Evolutionary conservation across 1,140 invertebrate species (phyloP), one percentile per base, ranked within the genome.

Genomic region (Drosophila eugracilis): DNA sequence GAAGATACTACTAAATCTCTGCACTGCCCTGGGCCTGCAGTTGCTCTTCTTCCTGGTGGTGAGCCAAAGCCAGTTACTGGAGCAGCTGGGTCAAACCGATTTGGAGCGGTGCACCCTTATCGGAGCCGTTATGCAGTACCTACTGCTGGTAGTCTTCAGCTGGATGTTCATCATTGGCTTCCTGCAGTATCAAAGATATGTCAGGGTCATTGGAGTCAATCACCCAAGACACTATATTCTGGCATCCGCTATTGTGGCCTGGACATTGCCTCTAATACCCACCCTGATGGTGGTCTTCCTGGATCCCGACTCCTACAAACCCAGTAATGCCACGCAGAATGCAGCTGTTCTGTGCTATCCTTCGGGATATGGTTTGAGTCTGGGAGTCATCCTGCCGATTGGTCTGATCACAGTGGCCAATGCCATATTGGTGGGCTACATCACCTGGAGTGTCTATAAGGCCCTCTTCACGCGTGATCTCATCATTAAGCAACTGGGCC

Each of bases 151-250:
- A 2, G 93, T 94, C 67, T 95, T 95, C 74, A 93, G 93, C 76
- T 95, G 94, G 94, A 95, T 95, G 94, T 74, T 95, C 7, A 93
- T 95, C n/a, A 94, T 94, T 4, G 94, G 94, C 3, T 80, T 93
- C 44, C 86, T 95, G 47, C 94, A 95, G 88, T 95, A 94, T 80
- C 92, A 94, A 54, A 91, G 94, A 54, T 95, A 94, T 72, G 94
- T 95, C 0, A 89, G 92, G 41, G 93, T 95, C 3, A 89, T 95
- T 9, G 94, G 94, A 4, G 92, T 92, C 2, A 79, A 86, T 19
- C 91, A 93, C 22, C 93, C 93, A 5, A 89, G 89, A 3, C 92
- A 93, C 59, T 93, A 93, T 72, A 92, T 94, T 66, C 54, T 93
- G 1, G 93, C 93, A 79, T 92, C 93, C 28, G 92, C 93, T 5